Evolutionary conservation across 2,113 vertebrate species (phyloP), one percentile per base, ranked within the genome.

Genomic region (Pampusana beccarii): DNA sequence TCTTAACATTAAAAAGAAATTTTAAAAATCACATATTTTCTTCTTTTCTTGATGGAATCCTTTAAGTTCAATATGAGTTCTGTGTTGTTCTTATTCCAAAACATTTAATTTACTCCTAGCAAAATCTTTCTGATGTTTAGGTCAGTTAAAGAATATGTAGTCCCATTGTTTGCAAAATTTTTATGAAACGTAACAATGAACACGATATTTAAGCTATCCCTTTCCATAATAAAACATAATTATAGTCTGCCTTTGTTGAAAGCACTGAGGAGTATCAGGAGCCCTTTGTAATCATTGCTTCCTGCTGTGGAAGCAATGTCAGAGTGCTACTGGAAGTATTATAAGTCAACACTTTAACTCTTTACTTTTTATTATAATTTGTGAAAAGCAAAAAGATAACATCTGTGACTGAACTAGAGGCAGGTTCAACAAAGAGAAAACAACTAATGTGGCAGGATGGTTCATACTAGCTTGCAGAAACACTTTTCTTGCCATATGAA

Each of bases 311-410:
- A 91, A 91, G 62, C 80, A 84, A 94, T 69, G 54, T 83, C 80
- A 83, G 21, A 61, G 60, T 79, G 62, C 80, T 72, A 57, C 84
- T 78, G 77, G 62, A 62, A 93, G 67, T n/a, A 91, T 23, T 77
- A 46, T 60, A 89, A 86, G 33, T 74, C 84, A 94, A 80, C 57
- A 67, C 48, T 72, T 89, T 91, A 93, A 48, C 66, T 88, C 77
- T 36, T 77, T 80, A 53, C 6, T 72, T 91, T 88, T 85, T 73
- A 69, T 86, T 80, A 75, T 80, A 87, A 87, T 83, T 89, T 94
- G 71, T 88, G 86, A 64, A 71, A 64, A 58, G 31, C 42, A 73
- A 46, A 79, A 92, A 86, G 40, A 65, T 71, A 72, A 65, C 56
- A 60, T 74, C 60, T 92, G 71, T 92, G 80, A 72, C 74, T 80